Percentiles rank a stretch among this genome's conserved stretches.
phyloP scores from a whole-genome alignment of 2,113 vertebrate genomes.

The Numida meleagris region DNA sequence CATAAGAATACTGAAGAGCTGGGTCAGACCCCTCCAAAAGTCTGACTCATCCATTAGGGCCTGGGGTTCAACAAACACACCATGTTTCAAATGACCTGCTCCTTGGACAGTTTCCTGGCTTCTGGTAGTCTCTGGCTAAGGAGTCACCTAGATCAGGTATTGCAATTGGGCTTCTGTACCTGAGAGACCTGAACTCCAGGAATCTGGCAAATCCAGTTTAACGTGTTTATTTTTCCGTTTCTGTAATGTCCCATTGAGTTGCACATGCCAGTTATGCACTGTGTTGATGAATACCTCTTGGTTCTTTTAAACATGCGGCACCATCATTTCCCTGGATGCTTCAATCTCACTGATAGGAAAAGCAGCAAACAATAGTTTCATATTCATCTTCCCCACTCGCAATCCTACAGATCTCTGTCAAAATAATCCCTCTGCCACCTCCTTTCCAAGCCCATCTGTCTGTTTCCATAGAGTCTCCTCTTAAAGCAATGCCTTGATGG shows the following conservation, averaged over 20 bases:
- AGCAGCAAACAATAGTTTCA: background rate
- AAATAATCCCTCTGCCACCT: background rate
- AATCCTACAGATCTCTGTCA: background rate
- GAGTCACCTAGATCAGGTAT: background rate
- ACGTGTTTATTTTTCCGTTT: background rate
- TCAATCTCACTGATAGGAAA: background rate
- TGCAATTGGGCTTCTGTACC: background rate
- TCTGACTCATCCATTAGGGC: fast-evolving
- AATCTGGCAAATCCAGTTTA: background rate
- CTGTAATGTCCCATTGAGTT: background rate
- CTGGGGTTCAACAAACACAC: background rate
- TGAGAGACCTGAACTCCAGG: background rate
- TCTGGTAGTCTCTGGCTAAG: background rate
- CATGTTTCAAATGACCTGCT: background rate
- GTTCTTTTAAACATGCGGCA: background rate
- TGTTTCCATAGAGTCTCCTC: background rate
- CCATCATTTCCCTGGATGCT: background rate
- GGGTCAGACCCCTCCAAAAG: background rate
- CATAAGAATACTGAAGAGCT: background rate
- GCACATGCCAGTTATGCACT: background rate
- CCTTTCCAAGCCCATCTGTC: background rate
- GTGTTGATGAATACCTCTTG: background rate
- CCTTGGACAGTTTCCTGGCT: background rate
- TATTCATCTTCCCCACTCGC: background rate
- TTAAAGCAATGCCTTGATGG: background rate